Evolutionary conservation across 1,140 invertebrate genomes (phyloP).

Genomic region (Drosophila navojoa): DNA sequence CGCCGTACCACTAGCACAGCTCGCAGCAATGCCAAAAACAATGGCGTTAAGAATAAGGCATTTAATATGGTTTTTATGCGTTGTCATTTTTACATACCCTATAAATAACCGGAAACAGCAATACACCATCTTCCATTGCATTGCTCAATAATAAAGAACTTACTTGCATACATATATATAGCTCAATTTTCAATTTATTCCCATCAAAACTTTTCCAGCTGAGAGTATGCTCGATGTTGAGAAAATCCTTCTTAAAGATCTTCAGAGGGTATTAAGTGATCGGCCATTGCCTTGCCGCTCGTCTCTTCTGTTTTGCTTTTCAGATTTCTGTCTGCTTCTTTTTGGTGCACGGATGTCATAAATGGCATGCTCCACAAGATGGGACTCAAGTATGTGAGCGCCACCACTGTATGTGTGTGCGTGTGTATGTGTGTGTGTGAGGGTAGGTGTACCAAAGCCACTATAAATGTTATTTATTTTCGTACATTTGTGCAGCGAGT

Average conservation of each 20-base stretch:
- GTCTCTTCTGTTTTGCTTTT: slow-evolving; percentile 5
- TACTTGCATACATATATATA: too few relatives aligned
- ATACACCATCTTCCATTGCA: too few relatives aligned
- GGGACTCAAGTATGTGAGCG: slow-evolving; percentile 41
- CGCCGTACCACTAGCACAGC: slow-evolving; percentile 8
- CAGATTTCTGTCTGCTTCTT: slow-evolving; percentile 31
- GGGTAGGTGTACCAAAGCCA: slow-evolving; percentile 36
- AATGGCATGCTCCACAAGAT: slow-evolving; percentile 70
- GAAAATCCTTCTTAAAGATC: background rate
- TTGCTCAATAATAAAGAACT: too few relatives aligned
- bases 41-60: slow-evolving; percentile 59
- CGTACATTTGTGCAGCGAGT: slow-evolving; percentile 50
- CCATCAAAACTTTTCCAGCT: too few relatives aligned
- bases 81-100: slow-evolving; percentile 38
- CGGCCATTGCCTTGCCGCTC: background rate
- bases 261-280: slow-evolving; percentile 2
- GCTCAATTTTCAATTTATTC: too few relatives aligned
- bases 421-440: slow-evolving; percentile 12
- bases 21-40: slow-evolving; percentile 40
- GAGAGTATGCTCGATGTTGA: too few relatives aligned
- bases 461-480: slow-evolving; percentile 78
- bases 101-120: background rate
- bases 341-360: slow-evolving; percentile 72
- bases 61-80: slow-evolving; percentile 80
- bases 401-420: slow-evolving; percentile 24